Conservation (phyloP, 2,888 invertebrate species). For the Mesoligia furuncula region DNA sequence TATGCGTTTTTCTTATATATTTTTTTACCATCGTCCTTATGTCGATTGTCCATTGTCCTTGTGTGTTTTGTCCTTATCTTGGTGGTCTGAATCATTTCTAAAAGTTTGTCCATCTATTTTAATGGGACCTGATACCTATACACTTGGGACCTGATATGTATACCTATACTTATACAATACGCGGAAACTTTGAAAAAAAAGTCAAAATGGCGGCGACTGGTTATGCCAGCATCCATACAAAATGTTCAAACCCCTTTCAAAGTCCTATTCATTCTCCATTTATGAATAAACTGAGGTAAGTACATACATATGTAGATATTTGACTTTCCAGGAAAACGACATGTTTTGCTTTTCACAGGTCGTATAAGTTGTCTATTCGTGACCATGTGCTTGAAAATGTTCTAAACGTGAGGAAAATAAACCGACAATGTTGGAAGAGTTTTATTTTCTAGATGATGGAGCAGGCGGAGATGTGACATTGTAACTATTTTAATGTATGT, state of each 20-base stretch:
- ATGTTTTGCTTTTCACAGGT: slow-evolving; percentile 10
- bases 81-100: too few relatives aligned
- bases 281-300: slow-evolving; percentile 17
- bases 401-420: slow-evolving; percentile 47
- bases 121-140: too few relatives aligned
- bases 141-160: too few relatives aligned
- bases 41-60: too few relatives aligned
- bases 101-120: too few relatives aligned
- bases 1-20: too few relatives aligned
- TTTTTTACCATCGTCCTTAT: too few relatives aligned
- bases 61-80: too few relatives aligned
- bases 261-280: neutral
- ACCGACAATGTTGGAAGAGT: slow-evolving; percentile 9
- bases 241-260: neutral
- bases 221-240: too few relatives aligned
- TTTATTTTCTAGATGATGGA: slow-evolving; percentile 29
- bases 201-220: too few relatives aligned
- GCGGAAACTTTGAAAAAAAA: too few relatives aligned
- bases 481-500: slow-evolving; percentile 13
- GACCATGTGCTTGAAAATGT: slow-evolving; percentile 37
- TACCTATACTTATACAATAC: too few relatives aligned
- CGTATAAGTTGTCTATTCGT: slow-evolving; percentile 43
- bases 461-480: neutral
- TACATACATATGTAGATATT: neutral
- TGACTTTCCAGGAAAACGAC: slow-evolving; percentile 2